A percentile compares a stretch with the other conserved stretches of the same genome.
Conservation (phyloP, 2,888 invertebrate species). For the Chydorus sphaericus region DNA sequence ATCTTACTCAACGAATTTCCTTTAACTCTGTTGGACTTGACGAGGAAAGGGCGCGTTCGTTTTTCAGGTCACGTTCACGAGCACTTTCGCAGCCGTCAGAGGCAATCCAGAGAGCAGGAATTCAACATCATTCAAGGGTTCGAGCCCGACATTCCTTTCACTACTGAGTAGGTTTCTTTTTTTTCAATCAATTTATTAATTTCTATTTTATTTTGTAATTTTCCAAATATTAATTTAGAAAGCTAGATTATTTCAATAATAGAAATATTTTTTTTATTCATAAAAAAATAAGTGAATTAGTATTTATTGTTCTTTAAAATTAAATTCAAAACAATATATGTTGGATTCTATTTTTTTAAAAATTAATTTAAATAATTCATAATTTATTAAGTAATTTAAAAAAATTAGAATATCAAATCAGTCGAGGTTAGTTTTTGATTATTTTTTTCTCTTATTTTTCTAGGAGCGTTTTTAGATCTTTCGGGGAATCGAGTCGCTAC, state of each 20-base stretch:
- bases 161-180: conserved; percentile 7
- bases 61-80: conserved; percentile 7
- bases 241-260: not conserved
- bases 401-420: no score
- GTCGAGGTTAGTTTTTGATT: no score
- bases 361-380: not conserved
- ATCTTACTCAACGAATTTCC: conserved; percentile 9
- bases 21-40: not conserved
- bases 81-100: not conserved
- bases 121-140: conserved; percentile 1
- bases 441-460: no score
- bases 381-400: no score
- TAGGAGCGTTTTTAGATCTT: not conserved
- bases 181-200: no score
- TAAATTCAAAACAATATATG: no score
- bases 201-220: not conserved
- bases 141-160: not conserved
- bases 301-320: no score
- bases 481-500: not conserved
- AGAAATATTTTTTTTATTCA: no score
- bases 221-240: not conserved
- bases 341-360: no score
- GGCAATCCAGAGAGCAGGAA: conserved; percentile 1
- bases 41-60: not conserved
- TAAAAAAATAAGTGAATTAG: no score